A percentile compares a stretch with the other conserved stretches of the same genome.
phyloP scores from a whole-genome alignment of 2,113 vertebrate species.

The Zeus faber region DNA sequence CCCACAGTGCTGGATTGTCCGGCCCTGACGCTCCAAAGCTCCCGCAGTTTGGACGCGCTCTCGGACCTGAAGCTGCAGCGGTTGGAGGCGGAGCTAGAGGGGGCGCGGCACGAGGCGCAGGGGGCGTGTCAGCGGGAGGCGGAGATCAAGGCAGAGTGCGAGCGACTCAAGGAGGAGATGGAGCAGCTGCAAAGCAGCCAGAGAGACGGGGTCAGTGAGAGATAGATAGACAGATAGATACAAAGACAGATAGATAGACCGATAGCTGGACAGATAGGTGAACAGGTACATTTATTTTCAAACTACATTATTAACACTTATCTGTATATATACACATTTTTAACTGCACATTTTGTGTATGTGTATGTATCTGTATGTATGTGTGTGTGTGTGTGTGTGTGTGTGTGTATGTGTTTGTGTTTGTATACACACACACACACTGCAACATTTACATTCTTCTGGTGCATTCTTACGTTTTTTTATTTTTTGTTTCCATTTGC shows the following conservation, averaged over 20 bases:
- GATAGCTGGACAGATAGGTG: no score
- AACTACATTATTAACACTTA: no score
- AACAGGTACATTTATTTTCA: no score
- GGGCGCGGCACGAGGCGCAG: constrained; percentile 83
- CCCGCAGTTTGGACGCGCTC: constrained; percentile 77
- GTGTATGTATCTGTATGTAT: background rate
- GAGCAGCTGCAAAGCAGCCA: constrained; percentile 85
- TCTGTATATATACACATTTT: no score
- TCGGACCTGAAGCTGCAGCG: constrained; percentile 80
- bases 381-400: background rate
- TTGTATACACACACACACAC: no score
- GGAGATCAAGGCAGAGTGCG: constrained; percentile 86
- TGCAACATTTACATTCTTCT: no score
- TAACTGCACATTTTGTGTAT: no score
- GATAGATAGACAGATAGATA: constrained; percentile 3
- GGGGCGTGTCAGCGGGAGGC: constrained; percentile 89
- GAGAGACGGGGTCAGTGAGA: constrained; percentile 84
- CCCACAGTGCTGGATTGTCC: constrained; percentile 79
- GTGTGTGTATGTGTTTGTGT: background rate
- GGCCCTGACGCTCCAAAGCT: constrained; percentile 79
- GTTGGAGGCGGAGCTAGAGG: constrained; percentile 89
- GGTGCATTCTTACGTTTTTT: no score
- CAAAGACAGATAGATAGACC: background rate
- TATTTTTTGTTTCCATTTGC: no score
- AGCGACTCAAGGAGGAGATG: constrained; percentile 86